phyloP scores from a whole-genome alignment of 2,113 vertebrate genomes.

The Lagenorhynchus albirostris region DNA sequence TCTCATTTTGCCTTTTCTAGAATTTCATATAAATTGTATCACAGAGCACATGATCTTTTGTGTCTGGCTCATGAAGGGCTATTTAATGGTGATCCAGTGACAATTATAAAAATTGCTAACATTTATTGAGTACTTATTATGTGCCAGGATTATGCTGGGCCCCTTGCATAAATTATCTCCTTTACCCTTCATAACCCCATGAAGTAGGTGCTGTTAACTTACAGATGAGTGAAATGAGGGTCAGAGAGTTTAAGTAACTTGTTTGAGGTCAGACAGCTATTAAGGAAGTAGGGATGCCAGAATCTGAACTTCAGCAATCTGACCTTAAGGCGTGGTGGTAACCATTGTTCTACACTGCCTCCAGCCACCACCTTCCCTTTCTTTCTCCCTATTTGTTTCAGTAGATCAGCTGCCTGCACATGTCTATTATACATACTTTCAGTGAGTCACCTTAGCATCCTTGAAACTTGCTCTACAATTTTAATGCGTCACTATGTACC shows the following conservation, averaged over 20 bases:
- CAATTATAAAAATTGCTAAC: neutral
- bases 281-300: neutral
- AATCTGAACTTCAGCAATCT: neutral
- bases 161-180: neutral
- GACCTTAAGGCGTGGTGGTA: neutral
- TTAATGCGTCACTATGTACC: neutral
- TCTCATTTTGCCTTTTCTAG: neutral
- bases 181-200: neutral
- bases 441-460: constrained; percentile 34
- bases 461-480: neutral
- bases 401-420: neutral
- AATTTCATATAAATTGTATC: neutral
- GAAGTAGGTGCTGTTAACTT: neutral
- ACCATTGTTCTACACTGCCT: neutral
- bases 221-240: neutral
- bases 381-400: neutral
- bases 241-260: neutral
- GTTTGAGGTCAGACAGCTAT: neutral
- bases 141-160: neutral
- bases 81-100: neutral
- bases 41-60: neutral
- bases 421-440: neutral
- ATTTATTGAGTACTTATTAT: neutral
- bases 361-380: neutral
- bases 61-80: neutral